Conservation (phyloP, 2,113 vertebrate species). For the Turnix velox region DNA sequence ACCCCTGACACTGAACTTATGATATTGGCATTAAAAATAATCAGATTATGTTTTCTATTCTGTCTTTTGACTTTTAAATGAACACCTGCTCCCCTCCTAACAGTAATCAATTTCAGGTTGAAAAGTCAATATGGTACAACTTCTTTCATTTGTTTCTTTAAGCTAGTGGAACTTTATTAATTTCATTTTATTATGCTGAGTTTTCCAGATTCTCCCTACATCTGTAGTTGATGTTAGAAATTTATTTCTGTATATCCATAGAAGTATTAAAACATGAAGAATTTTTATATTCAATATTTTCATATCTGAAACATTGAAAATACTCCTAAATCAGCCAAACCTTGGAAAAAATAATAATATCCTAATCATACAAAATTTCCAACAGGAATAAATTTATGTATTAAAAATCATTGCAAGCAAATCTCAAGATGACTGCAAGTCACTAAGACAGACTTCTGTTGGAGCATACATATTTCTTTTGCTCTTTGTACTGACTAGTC, state of each 20-base stretch:
- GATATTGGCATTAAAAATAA: constrained; percentile 10
- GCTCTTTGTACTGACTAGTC: not conserved
- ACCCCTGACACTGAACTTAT: not conserved
- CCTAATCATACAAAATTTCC: not conserved
- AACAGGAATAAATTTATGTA: not conserved
- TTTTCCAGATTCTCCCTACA: not conserved
- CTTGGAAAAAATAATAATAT: not conserved
- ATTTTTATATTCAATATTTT: not conserved
- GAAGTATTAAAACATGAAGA: not conserved
- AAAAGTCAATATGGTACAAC: not conserved
- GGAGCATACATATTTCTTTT: not conserved
- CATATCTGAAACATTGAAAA: not conserved
- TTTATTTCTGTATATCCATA: not conserved
- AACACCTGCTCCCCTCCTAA: not conserved
- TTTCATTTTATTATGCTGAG: not conserved
- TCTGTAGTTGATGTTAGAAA: not conserved
- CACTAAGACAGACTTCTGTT: not conserved
- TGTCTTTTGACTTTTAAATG: constrained; percentile 29
- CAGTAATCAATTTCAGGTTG: not conserved
- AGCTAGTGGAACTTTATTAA: not conserved
- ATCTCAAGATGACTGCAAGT: not conserved
- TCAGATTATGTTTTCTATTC: not conserved
- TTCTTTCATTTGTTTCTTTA: not conserved
- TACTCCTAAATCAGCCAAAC: not conserved
- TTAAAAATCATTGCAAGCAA: not conserved